phyloP scores from a whole-genome alignment of 2,888 invertebrate genomes.

The Mechanitis mazaeus region DNA sequence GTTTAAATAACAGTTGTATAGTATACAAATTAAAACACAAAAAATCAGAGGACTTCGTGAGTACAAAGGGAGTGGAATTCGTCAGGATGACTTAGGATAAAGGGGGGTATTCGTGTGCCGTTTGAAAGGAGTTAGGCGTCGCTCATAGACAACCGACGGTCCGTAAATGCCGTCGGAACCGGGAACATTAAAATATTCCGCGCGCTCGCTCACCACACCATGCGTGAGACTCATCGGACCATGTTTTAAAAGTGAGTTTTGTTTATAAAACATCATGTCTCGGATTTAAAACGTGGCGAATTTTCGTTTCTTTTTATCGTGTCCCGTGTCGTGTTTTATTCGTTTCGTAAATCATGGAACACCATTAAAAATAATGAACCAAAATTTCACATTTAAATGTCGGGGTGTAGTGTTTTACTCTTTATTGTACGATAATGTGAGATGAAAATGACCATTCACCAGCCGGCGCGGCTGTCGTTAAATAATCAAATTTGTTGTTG shows the following conservation, averaged over 20 bases:
- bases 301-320: conserved; percentile 24
- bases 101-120: conserved; percentile 43
- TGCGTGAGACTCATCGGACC: conserved; percentile 55
- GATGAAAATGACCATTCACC: conserved; percentile 34
- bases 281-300: conserved; percentile 30
- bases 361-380: conserved; percentile 57
- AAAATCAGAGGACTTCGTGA: conserved; percentile 30
- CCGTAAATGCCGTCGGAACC: conserved; percentile 42
- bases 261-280: conserved; percentile 52
- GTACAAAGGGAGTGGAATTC: conserved; percentile 36
- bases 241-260: conserved; percentile 59
- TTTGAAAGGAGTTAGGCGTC: conserved; percentile 55
- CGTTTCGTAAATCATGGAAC: conserved; percentile 44
- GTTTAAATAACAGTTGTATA: conserved; percentile 34
- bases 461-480: conserved; percentile 20
- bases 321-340: conserved; percentile 24
- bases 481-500: conserved; percentile 24
- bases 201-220: conserved; percentile 51
- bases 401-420: conserved; percentile 30
- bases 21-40: conserved; percentile 37
- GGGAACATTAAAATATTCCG: conserved; percentile 66
- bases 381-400: conserved; percentile 38
- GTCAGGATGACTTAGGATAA: conserved; percentile 43
- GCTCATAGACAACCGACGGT: conserved; percentile 44
- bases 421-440: conserved; percentile 34